Conservation (phyloP, 2,888 invertebrate genomes). For the Ennomos quercinarius region DNA sequence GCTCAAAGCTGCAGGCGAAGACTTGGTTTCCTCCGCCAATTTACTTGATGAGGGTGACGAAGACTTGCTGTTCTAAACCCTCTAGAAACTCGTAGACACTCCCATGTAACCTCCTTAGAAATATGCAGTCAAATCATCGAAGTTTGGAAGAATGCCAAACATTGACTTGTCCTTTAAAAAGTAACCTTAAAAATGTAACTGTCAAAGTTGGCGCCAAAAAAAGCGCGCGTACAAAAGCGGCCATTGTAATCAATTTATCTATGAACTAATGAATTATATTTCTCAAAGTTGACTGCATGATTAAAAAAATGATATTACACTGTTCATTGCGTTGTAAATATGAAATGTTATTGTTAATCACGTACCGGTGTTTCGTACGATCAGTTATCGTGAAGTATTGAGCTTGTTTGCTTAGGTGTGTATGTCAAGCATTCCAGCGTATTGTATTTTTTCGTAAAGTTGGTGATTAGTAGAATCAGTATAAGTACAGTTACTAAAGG, state of each 20-base stretch:
- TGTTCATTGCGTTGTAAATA: slow-evolving; percentile 76
- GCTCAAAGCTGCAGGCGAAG: slow-evolving; percentile 54
- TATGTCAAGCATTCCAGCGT: slow-evolving; percentile 79
- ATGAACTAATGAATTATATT: no score
- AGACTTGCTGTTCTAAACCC: slow-evolving; percentile 93
- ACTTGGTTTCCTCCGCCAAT: slow-evolving; percentile 85
- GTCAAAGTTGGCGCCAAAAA: slow-evolving; percentile 12
- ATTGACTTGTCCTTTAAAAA: slow-evolving; percentile 14
- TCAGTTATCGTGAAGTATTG: slow-evolving; percentile 36
- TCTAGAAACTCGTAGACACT: slow-evolving; percentile 33
- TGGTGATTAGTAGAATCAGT: slow-evolving; percentile 59
- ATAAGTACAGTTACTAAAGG: slow-evolving; percentile 74
- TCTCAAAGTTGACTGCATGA: slow-evolving; percentile 61
- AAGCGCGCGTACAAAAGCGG: neutral
- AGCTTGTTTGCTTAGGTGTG: slow-evolving; percentile 55
- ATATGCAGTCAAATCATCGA: slow-evolving; percentile 55
- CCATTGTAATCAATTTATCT: neutral
- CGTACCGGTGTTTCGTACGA: slow-evolving; percentile 37
- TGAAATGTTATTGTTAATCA: slow-evolving; percentile 58
- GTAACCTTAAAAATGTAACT: slow-evolving; percentile 8
- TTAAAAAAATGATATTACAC: slow-evolving; percentile 70
- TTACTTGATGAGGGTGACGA: slow-evolving; percentile 95
- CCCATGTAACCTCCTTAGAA: slow-evolving; percentile 56
- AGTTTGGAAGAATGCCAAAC: slow-evolving; percentile 9
- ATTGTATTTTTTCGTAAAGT: slow-evolving; percentile 55